Base-by-base conservation (phyloP, 2,888 invertebrate genomes). In the Dascillus cervinus region DNA sequence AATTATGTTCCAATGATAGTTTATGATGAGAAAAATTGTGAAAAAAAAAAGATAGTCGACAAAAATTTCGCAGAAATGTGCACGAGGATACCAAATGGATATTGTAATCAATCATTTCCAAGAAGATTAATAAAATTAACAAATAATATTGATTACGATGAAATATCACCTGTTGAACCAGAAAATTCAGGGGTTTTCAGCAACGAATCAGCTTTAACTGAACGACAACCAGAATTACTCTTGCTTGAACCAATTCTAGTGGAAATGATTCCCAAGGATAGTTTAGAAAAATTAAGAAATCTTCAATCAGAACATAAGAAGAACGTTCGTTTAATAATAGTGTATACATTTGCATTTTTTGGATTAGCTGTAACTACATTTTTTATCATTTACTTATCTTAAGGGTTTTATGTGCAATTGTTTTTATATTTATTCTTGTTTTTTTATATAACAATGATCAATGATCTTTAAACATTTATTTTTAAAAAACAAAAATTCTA, bases 321-420 rank as follows among this genome's bases (percentile, higher is more conserved):
- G 49, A 65, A 72, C 39, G 61, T 68, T 11, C 63, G 65, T 52
- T 65, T 72, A 43, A 64, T 77, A 51, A 69, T 78, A 46, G 69
- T 72, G 37, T 70, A 75, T 52, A 72, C 72, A 15, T 58, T 71
- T 31, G 67, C 69, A 21, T 72, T 73, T 50, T 65, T 73, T 44
- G 58, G 68, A 35, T 54, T 72, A 47, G 65, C 67, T 26, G 64
- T 70, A 39, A 61, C 70, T 34, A 70, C 72, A 20, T 72, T 72
- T 61, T 72, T 72, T 51, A 61, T 71, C 43, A 66, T 72, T 43
- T 72, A 73, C 56, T 70, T 72, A 53, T 62, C 63, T 30, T 71
- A 57, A 58, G 9, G 3, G 4, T 17, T 22, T 29, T 6, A 17
- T n/a, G n/a, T n/a, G n/a, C n/a, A n/a, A n/a, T n/a, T n/a, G n/a